Conservation (phyloP, 2,888 invertebrate species). For the Glaucopsyche alexis region DNA sequence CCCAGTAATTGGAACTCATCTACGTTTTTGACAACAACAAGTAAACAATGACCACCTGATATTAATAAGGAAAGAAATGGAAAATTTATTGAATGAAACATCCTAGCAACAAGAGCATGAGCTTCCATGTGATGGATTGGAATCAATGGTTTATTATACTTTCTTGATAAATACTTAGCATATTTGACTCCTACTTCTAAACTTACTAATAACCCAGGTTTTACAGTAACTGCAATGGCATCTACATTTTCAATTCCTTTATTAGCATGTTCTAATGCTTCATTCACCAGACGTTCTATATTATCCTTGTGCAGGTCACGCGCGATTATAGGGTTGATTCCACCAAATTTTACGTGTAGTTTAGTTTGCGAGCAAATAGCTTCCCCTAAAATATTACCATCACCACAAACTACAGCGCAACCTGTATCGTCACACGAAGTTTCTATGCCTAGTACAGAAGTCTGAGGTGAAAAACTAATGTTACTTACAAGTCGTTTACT, state of each 20-base stretch:
- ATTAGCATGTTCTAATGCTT: constrained; percentile 82
- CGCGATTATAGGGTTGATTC: constrained; percentile 94
- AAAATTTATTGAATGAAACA: constrained; percentile 85
- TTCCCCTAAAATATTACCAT: constrained; percentile 88
- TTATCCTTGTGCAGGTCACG: constrained; percentile 88
- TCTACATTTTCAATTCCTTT: constrained; percentile 84
- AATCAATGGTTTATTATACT: constrained; percentile 88
- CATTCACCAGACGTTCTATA: constrained; percentile 86
- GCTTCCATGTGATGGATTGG: constrained; percentile 99
- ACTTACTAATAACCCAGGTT: constrained; percentile 91
- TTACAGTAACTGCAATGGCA: constrained; percentile 94
- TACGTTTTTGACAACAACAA: constrained; percentile 86
- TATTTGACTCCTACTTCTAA: constrained; percentile 89
- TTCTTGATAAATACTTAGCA: constrained; percentile 86
- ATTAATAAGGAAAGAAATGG: constrained; percentile 94
- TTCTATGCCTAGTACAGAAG: constrained; percentile 91
- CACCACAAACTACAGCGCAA: constrained; percentile 89
- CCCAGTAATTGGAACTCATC: constrained; percentile 91
- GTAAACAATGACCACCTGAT: constrained; percentile 95
- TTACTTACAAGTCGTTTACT: constrained; percentile 25
- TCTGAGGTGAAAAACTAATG: constrained; percentile 36
- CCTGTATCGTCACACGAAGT: constrained; percentile 99
- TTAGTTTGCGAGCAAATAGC: constrained; percentile 89
- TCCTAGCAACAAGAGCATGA: constrained; percentile 93
- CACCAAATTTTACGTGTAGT: constrained; percentile 87